Percentiles rank a stretch among this genome's conserved stretches.
These are phyloP conservation scores for Pteronotus mesoamericanus DNA, from an alignment of 2,797 vertebrate genomes.

Conservation along the genomic window DNA sequence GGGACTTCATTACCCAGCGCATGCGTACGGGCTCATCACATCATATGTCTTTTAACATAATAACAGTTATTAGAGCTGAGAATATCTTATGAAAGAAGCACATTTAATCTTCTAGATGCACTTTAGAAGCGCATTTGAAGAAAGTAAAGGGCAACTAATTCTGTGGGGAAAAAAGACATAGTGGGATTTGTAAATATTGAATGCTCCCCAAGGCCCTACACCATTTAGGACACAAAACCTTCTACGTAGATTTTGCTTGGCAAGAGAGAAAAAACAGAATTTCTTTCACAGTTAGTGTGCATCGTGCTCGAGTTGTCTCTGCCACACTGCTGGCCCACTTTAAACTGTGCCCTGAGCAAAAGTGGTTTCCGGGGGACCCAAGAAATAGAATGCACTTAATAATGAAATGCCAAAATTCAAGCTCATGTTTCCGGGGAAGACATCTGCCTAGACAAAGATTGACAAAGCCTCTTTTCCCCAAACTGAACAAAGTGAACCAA, in stretches of 20 bases:
- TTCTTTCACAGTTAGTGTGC: not conserved
- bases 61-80: not conserved
- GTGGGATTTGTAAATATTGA: not conserved
- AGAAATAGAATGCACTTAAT: slow-evolving; percentile 2
- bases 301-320: slow-evolving; percentile 34
- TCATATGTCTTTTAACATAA: not conserved
- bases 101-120: not conserved
- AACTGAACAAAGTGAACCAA: not conserved
- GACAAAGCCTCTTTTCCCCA: not conserved
- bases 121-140: not conserved
- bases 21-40: not conserved
- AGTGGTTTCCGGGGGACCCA: slow-evolving; percentile 6
- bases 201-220: not conserved
- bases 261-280: not conserved
- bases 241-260: not conserved
- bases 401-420: not conserved
- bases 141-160: not conserved
- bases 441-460: not conserved
- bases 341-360: slow-evolving; percentile 50
- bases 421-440: slow-evolving; percentile 12
- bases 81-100: not conserved
- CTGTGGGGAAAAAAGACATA: not conserved
- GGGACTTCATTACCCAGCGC: not conserved
- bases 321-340: slow-evolving; percentile 60
- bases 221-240: slow-evolving; percentile 9